Evolutionary conservation across 2,888 invertebrate species (phyloP).

Genomic region (Linyphia triangularis): DNA sequence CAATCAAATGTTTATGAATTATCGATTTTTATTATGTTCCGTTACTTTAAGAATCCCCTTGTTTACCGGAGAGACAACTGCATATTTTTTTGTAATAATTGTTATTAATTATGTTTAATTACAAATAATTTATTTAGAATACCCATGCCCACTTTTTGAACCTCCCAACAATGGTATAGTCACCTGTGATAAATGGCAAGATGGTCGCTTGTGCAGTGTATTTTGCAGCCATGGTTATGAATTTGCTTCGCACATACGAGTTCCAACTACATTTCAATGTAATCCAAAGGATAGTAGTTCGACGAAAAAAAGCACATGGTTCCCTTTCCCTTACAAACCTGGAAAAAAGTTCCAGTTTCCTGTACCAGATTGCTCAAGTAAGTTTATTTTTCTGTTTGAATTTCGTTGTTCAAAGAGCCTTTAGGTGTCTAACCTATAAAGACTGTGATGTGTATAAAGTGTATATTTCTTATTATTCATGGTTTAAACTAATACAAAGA

Average conservation of each 20-base stretch:
- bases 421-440: not conserved
- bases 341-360: conserved; percentile 31
- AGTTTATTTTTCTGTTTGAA: not conserved
- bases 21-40: no score
- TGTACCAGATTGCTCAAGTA: conserved; percentile 69
- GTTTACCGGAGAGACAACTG: no score
- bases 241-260: conserved; percentile 15
- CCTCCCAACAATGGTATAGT: conserved; percentile 57
- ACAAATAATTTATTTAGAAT: conserved; percentile 22
- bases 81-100: no score
- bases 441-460: no score
- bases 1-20: no score
- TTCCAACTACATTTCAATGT: conserved; percentile 14
- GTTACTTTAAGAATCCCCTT: not conserved
- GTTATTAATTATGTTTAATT: no score
- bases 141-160: conserved; percentile 35
- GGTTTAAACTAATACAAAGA: no score
- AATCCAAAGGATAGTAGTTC: not conserved
- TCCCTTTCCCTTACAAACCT: not conserved
- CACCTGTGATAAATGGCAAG: conserved; percentile 59
- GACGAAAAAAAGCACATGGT: conserved; percentile 16
- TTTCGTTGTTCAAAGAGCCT: not conserved
- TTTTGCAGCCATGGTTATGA: conserved; percentile 53
- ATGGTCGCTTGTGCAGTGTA: conserved; percentile 60
- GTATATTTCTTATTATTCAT: no score